A percentile compares a stretch with the other conserved stretches of the same genome.
Evolutionary conservation across 2,888 invertebrate species (phyloP).

Genomic region (Tridacna gigas): DNA sequence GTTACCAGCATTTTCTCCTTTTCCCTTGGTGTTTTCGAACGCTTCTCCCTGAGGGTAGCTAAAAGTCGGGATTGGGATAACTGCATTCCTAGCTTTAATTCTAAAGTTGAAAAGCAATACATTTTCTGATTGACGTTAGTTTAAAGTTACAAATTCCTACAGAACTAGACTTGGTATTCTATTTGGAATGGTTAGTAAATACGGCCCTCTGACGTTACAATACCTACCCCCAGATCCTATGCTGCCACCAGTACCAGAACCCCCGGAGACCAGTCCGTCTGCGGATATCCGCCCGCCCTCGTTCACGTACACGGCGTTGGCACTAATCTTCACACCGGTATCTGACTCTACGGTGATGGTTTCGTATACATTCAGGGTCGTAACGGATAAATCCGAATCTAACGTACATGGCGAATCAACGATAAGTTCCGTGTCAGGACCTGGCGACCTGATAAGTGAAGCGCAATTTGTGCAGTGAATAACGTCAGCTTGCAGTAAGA

Average conservation of each 20-base stretch:
- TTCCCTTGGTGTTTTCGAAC: no score
- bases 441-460: background rate
- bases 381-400: conserved; percentile 25
- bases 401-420: conserved; percentile 36
- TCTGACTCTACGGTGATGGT: conserved; percentile 27
- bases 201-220: no score
- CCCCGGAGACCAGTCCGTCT: conserved; percentile 17
- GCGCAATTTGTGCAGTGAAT: no score
- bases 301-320: conserved; percentile 12
- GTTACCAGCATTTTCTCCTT: no score
- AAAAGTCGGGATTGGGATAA: no score
- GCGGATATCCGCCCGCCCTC: conserved; percentile 36
- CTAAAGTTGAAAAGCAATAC: no score
- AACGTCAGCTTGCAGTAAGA: background rate
- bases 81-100: no score
- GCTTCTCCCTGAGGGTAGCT: no score
- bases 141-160: no score
- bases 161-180: no score
- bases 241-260: conserved; percentile 35
- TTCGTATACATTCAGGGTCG: conserved; percentile 27
- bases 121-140: no score
- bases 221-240: conserved; percentile 49
- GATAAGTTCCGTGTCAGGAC: conserved; percentile 20
- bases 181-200: no score
- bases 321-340: background rate